phyloP scores from a whole-genome alignment of 2,797 vertebrate species.

The Chanos chanos region DNA sequence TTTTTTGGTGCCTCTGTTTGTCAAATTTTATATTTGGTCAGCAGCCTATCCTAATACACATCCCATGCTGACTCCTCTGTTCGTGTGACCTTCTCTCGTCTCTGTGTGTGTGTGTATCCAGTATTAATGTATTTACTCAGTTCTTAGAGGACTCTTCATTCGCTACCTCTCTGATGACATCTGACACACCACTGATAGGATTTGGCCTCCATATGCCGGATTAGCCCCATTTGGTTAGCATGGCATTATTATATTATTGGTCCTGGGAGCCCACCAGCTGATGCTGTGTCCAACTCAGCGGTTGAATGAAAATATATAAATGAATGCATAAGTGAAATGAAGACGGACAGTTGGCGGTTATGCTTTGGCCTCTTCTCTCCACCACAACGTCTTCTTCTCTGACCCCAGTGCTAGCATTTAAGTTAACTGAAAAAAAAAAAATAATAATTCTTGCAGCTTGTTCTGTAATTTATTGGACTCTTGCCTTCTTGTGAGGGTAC shows the following conservation, averaged over 20 bases:
- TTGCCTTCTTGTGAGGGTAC: neutral
- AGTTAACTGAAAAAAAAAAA: conserved; percentile 6
- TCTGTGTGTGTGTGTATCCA: conserved; percentile 25
- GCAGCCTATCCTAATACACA: conserved; percentile 26
- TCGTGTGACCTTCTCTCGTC: conserved; percentile 36
- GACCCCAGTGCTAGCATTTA: conserved; percentile 13
- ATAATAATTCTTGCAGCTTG: conserved; percentile 19
- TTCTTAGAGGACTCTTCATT: conserved; percentile 45
- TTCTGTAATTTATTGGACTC: conserved; percentile 17
- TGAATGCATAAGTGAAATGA: conserved; percentile 2
- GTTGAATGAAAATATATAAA: conserved; percentile 16
- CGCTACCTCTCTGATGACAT: conserved; percentile 44
- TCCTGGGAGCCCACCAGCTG: conserved; percentile 47
- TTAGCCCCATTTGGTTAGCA: conserved; percentile 52
- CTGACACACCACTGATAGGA: conserved; percentile 50
- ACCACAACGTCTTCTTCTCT: neutral
- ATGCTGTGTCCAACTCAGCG: conserved; percentile 35
- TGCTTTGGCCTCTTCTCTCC: neutral
- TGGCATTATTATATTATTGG: conserved; percentile 45
- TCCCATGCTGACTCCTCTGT: conserved; percentile 20
- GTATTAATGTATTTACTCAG: conserved; percentile 40
- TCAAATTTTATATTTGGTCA: conserved; percentile 40
- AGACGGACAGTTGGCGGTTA: neutral
- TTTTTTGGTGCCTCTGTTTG: neutral
- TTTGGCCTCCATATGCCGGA: conserved; percentile 45